Base-by-base conservation (phyloP, 2,797 vertebrate genomes). In the Anguilla megastoma region DNA sequence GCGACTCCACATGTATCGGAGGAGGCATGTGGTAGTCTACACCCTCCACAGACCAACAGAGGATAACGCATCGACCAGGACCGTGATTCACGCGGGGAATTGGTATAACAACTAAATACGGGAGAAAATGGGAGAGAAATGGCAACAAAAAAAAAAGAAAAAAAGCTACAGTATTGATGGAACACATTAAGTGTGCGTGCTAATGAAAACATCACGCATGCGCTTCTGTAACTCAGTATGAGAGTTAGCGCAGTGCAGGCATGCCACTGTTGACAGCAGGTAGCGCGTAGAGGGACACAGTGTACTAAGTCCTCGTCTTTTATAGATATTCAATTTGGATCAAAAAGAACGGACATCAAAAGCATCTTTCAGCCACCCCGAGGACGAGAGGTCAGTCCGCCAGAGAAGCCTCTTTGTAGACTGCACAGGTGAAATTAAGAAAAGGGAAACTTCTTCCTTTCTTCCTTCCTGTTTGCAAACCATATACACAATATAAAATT, bases 321-420 rank as follows among this genome's bases (percentile, higher is more conserved):
- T 80, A 85, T 88, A 52, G 85, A 89, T 90, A 91, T 90, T 90
- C 86, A 92, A 91, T 89, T 85, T 89, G 89, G 88, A 89, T 90
- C 86, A 91, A 88, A 88, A 84, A 88, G 88, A 91, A 90, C 89
- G 86, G 91, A 90, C 85, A 89, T 90, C 90, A 92, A 92, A 89
- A 89, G 86, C 86, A 87, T 86, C 85, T 90, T 89, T 91, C 89
- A 90, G 89, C 83, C 86, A 86, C 1, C 71, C 71, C 10, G 14
- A 45, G 41, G 76, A 80, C 16, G 30, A 21, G 41, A 80, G 76
- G 76, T 80, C 18, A 80, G 16, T 21, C 41, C 76, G 6, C 2
- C 9, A 21, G 14, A 41, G 41, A 63, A 24, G 58, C 1, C 14
- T 45, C 6, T 80, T 80, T 45, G 41, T 48, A 27, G 36, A 21